Evolutionary conservation across 2,113 vertebrate species (phyloP).

Genomic region (Pseudonaja textilis): DNA sequence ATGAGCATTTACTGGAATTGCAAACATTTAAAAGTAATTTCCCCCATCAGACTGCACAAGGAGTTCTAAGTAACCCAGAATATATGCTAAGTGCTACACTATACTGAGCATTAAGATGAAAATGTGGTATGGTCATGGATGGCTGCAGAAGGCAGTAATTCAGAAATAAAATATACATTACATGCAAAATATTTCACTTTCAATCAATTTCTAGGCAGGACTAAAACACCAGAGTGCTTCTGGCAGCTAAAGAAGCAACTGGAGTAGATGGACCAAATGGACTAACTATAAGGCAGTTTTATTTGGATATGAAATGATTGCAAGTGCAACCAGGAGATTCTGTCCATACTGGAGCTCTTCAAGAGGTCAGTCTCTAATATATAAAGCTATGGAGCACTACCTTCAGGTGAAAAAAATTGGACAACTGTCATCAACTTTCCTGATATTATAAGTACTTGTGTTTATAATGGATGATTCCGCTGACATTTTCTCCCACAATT

Average conservation of each 20-base stretch:
- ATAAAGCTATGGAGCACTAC: not conserved
- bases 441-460: not conserved
- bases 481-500: not conserved
- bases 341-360: not conserved
- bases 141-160: not conserved
- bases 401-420: not conserved
- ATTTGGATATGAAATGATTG: not conserved
- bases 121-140: not conserved
- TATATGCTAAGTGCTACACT: not conserved
- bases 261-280: not conserved
- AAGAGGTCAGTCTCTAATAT: not conserved
- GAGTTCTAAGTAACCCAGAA: not conserved
- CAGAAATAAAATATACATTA: not conserved
- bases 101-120: not conserved
- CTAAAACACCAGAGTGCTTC: not conserved
- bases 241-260: not conserved
- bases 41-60: not conserved
- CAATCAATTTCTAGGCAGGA: not conserved
- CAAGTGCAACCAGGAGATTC: not conserved
- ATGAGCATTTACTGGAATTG: not conserved
- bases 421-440: not conserved
- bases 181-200: not conserved
- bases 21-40: not conserved
- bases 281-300: not conserved
- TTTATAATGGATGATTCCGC: slow-evolving; percentile 6